A percentile compares a stretch with the other conserved stretches of the same genome.
Evolutionary conservation across 1,140 invertebrate species (phyloP).

Genomic region (Babylonia areolata): DNA sequence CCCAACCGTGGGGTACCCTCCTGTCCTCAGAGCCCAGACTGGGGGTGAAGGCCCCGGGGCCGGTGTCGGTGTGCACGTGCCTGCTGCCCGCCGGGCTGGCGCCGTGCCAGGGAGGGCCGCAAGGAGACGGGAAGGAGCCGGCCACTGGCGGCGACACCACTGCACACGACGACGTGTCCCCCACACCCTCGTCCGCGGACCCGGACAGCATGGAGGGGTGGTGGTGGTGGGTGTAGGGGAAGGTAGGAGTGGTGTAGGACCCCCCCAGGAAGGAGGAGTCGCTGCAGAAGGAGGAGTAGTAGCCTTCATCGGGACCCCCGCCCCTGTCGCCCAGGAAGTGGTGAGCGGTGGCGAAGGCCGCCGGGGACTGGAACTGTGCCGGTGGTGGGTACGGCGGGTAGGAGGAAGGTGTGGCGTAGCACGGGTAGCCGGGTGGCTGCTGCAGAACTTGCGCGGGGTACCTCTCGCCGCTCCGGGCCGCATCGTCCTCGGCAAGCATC

Average conservation of each 20-base stretch:
- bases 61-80: background rate
- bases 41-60: background rate
- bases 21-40: background rate
- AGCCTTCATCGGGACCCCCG: constrained; percentile 20
- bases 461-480: background rate
- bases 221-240: background rate
- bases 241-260: background rate
- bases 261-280: background rate
- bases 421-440: background rate
- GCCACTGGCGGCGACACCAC: background rate
- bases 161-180: background rate
- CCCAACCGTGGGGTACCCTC: background rate
- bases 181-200: constrained; percentile 8
- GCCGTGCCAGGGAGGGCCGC: background rate
- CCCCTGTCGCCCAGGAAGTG: background rate
- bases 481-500: constrained; percentile 79
- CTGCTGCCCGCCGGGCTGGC: background rate
- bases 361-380: background rate
- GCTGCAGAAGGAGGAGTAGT: constrained; percentile 22
- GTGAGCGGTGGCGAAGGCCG: background rate
- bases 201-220: background rate
- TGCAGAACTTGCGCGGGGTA: background rate
- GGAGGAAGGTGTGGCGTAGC: background rate
- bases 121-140: background rate
- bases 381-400: background rate